Conservation (phyloP, 2,797 vertebrate genomes). For the Margarornis squamiger region DNA sequence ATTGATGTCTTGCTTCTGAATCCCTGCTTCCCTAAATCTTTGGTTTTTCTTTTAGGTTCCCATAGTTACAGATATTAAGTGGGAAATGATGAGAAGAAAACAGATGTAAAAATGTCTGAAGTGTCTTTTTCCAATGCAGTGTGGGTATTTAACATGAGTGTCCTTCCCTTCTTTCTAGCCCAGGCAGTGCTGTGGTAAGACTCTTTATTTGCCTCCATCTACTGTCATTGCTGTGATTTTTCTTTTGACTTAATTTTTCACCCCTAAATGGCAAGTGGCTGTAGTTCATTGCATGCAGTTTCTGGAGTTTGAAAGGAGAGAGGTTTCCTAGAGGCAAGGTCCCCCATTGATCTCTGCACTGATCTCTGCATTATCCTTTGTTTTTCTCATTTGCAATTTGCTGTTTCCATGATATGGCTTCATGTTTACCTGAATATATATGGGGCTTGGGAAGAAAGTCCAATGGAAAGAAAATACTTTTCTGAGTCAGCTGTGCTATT, state of each 20-base stretch:
- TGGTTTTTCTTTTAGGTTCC: not conserved
- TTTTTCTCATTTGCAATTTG: not conserved
- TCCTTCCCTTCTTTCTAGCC: not conserved
- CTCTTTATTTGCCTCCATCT: not conserved
- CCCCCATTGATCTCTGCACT: not conserved
- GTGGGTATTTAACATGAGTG: not conserved
- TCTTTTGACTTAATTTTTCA: not conserved
- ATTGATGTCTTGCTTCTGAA: not conserved
- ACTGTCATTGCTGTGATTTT: not conserved
- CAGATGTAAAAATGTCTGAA: not conserved
- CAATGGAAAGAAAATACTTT: not conserved
- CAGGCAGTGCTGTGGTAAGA: not conserved
- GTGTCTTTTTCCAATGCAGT: not conserved
- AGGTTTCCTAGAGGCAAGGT: not conserved
- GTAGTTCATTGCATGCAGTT: not conserved
- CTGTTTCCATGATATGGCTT: not conserved
- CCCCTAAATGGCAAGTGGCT: not conserved
- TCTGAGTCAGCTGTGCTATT: not conserved
- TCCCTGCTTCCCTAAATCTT: not conserved
- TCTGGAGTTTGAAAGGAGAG: not conserved
- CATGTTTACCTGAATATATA: not conserved
- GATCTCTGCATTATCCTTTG: not conserved
- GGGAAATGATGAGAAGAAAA: not conserved
- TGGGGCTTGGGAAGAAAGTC: not conserved
- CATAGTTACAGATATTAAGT: not conserved